Base-by-base conservation (phyloP, 1,140 invertebrate genomes). In the Scaptomyza montana region DNA sequence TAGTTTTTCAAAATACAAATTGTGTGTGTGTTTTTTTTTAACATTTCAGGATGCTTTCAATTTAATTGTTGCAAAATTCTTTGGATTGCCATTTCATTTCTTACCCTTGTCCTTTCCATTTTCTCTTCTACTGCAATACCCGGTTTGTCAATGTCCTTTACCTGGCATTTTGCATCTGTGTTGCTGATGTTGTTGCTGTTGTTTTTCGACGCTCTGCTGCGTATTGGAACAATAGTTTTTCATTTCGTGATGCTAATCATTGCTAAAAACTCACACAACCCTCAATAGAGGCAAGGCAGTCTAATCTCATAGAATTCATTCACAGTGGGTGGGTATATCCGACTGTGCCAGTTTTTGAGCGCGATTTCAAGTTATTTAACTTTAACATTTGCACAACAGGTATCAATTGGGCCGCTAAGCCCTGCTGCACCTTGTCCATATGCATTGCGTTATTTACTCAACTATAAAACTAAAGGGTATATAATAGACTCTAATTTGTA, bases 231-330 rank as follows among this genome's bases (percentile, higher is more conserved):
- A 86, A 86, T 78, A 62, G 70, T 81, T 87, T 86, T 76, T 67
- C 64, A 76, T 86, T 86, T 82, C 54, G 72, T 87, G 82, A 86
- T 86, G 82, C 82, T 86, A 87, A 86, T 86, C 82, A 86, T 76
- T 86, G 82, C 82, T 73, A 87, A 86, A 86, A 86, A 87, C 82
- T 76, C 71, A 62, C 30, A 28, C 64, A 86, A 78, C 82, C 75
- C 82, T 81, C 74, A 59, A 25, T 4, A 1, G 21, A 33, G 46
- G 46, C 67, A 56, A 56, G 12, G 12, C n/a, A 8, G 16, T 5
- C 33, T 36, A 9, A 9, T 8, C 25, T 46, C 54, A 54, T 61
- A 50, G 65, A 66, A 55, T 55, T 50, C 43, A 33, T 36, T 39
- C 62, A 59, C 64, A 64, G 77, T 85, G 80, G 80, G 80, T 85